Percentiles rank a stretch among this genome's conserved stretches.
These are phyloP conservation scores for Columba janthina DNA, from an alignment of 2,113 vertebrate species.

Conservation along the genomic window DNA sequence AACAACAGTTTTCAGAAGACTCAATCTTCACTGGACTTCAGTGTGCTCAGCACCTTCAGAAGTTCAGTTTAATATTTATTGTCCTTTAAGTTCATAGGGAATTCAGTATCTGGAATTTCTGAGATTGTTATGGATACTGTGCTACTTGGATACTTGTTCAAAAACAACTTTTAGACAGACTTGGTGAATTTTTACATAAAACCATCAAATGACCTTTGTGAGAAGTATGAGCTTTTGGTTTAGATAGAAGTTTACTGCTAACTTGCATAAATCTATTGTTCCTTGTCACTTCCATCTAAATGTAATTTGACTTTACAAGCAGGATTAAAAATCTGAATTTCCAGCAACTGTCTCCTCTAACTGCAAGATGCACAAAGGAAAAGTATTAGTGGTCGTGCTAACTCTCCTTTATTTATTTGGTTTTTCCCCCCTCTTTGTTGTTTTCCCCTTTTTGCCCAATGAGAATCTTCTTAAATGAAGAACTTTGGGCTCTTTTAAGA, in stretches of 20 bases:
- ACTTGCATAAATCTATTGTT: not conserved
- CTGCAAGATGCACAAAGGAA: not conserved
- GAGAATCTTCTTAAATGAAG: not conserved
- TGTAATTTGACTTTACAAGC: not conserved
- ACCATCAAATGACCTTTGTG: not conserved
- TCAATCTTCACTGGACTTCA: not conserved
- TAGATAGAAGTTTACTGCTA: not conserved
- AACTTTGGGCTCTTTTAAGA: not conserved
- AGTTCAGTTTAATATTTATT: not conserved
- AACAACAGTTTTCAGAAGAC: not conserved
- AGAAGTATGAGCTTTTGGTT: not conserved
- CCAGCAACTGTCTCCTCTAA: not conserved
- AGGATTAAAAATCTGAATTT: not conserved
- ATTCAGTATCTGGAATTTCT: not conserved
- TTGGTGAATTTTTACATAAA: not conserved
- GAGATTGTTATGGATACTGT: not conserved
- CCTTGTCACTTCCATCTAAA: not conserved
- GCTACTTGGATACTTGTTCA: not conserved
- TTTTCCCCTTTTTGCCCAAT: not conserved
- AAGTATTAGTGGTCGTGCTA: not conserved
- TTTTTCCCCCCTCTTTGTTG: no score
- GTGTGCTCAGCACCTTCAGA: not conserved
- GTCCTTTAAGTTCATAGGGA: not conserved
- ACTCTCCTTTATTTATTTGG: no score
- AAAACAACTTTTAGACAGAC: not conserved